Conservation (phyloP, 2,797 vertebrate genomes). For the Aeoliscus strigatus region DNA sequence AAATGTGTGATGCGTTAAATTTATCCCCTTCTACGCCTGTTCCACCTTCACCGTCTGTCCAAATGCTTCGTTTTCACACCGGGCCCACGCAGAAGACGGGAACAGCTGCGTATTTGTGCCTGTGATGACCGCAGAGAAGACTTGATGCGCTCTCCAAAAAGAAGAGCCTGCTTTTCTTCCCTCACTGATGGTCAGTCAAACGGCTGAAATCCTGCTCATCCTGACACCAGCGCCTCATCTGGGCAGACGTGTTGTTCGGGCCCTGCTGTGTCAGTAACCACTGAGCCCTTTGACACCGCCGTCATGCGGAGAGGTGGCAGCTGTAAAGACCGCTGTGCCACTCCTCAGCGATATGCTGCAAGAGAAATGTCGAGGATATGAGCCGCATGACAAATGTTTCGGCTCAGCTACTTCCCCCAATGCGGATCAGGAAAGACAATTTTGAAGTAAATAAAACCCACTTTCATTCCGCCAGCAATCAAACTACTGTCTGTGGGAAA, state of each 20-base stretch:
- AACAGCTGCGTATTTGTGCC: conserved; percentile 9
- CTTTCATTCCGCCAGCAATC: conserved; percentile 67
- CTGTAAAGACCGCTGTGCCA: conserved; percentile 24
- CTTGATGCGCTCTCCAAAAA: no score
- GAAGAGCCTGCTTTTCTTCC: conserved; percentile 10
- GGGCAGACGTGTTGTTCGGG: conserved; percentile 28
- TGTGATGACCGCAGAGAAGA: conserved; percentile 26
- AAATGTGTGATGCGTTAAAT: conserved; percentile 39
- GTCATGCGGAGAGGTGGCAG: conserved; percentile 29
- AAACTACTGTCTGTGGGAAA: conserved; percentile 71
- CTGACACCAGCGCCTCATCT: conserved; percentile 24
- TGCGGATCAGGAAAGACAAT: conserved; percentile 52
- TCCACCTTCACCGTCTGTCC: conserved; percentile 34
- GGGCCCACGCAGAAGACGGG: conserved; percentile 27
- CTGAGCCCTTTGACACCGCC: conserved; percentile 43
- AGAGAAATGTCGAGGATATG: conserved; percentile 29
- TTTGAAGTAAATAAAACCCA: conserved; percentile 66
- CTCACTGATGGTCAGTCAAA: conserved; percentile 19
- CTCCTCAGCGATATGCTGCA: conserved; percentile 13
- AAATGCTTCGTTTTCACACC: conserved; percentile 27
- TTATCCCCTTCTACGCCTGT: conserved; percentile 22
- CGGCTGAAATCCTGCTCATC: conserved; percentile 19
- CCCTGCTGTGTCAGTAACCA: conserved; percentile 43
- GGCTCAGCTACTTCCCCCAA: conserved; percentile 45
- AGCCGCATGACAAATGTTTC: conserved; percentile 42